Conservation (phyloP, 2,113 vertebrate genomes). For the Arvicanthis niloticus region DNA sequence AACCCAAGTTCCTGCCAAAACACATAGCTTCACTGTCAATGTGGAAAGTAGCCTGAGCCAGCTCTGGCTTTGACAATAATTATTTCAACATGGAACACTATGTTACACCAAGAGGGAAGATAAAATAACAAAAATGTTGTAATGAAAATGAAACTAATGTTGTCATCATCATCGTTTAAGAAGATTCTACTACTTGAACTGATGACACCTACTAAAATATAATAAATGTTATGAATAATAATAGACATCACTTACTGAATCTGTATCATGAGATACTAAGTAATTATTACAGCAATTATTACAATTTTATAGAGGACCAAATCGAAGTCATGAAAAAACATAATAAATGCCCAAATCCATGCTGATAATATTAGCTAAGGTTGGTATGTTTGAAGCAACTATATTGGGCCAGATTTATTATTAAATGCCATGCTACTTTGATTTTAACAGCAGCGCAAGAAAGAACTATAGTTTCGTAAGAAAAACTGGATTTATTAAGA, state of each 20-base stretch:
- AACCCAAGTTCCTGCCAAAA: background rate
- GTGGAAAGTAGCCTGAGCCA: background rate
- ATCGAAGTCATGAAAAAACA: background rate
- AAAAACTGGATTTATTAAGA: background rate
- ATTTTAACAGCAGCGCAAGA: background rate
- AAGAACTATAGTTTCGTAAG: background rate
- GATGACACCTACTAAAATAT: background rate
- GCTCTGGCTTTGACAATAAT: background rate
- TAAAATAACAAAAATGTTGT: background rate
- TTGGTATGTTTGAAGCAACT: background rate
- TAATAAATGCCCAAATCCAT: background rate
- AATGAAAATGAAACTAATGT: background rate
- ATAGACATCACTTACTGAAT: background rate
- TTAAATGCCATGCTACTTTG: background rate
- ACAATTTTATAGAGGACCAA: background rate
- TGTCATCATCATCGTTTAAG: background rate
- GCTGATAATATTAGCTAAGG: background rate
- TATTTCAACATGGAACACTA: background rate
- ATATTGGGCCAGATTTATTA: background rate
- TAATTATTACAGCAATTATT: background rate
- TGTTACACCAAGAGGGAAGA: background rate
- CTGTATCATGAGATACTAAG: background rate
- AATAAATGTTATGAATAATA: background rate
- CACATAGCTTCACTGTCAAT: background rate
- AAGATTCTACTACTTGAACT: background rate